Percentiles rank a stretch among this genome's conserved stretches.
These are phyloP conservation scores for Aporophyla lueneburgensis DNA, from an alignment of 2,888 invertebrate genomes.

Conservation along the genomic window DNA sequence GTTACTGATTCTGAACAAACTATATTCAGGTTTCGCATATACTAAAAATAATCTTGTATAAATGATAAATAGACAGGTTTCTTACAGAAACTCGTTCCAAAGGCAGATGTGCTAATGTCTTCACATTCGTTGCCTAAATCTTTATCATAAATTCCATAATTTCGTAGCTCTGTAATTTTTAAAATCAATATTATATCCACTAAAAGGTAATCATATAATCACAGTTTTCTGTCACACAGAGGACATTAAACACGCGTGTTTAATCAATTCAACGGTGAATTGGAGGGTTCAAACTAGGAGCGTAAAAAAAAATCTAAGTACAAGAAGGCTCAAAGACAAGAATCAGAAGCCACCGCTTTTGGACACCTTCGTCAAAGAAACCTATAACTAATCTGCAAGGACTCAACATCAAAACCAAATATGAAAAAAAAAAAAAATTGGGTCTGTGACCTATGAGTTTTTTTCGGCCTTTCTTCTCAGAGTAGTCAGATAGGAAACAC, in stretches of 20 bases:
- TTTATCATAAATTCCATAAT: slow-evolving; percentile 21
- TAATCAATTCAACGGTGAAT: background rate
- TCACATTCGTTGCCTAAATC: background rate
- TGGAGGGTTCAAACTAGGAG: background rate
- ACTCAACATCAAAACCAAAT: no score
- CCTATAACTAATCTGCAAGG: no score
- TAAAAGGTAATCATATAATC: background rate
- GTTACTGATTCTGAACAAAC: no score
- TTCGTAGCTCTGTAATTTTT: background rate
- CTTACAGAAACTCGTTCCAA: slow-evolving; percentile 18
- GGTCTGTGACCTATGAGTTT: no score
- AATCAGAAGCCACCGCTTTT: background rate
- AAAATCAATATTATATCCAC: background rate
- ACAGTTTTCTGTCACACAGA: no score
- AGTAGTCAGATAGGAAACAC: no score
- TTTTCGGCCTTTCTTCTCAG: no score
- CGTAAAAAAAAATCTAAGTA: no score
- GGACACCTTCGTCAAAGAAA: background rate
- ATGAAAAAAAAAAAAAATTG: no score
- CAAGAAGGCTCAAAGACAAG: background rate
- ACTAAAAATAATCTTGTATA: no score
- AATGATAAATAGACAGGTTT: slow-evolving; percentile 41
- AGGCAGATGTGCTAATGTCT: slow-evolving; percentile 2
- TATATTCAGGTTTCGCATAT: no score
- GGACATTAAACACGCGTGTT: background rate